Evolutionary conservation across 2,797 vertebrate genomes (phyloP).

Genomic region (Protonibea diacanthus): DNA sequence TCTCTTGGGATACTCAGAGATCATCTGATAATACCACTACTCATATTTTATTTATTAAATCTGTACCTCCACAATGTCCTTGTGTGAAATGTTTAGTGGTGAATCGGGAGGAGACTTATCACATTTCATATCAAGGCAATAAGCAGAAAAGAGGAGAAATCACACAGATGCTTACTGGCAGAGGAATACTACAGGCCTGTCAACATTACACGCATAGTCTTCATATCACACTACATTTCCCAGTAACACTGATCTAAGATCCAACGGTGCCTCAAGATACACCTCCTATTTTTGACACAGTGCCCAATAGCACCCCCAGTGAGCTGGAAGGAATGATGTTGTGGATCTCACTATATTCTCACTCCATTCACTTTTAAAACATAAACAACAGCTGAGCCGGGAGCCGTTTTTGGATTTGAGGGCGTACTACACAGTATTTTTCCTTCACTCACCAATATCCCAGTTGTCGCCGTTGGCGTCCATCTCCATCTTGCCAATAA

Average conservation of each 20-base stretch:
- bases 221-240: background rate
- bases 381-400: background rate
- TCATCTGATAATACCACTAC: background rate
- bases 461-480: conserved; percentile 93
- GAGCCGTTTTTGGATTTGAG: background rate
- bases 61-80: background rate
- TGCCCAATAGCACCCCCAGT: background rate
- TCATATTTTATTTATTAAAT: background rate
- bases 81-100: background rate
- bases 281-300: conserved; percentile 4
- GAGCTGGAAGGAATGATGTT: background rate
- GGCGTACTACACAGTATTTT: background rate
- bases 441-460: conserved; percentile 92
- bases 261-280: background rate
- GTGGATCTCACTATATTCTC: background rate
- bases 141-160: background rate
- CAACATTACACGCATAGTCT: background rate
- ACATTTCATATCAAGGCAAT: background rate
- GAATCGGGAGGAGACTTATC: conserved; percentile 3
- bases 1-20: background rate
- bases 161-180: background rate
- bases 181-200: background rate
- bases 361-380: background rate
- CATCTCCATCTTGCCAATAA: conserved; percentile 98
- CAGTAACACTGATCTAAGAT: background rate